Evolutionary conservation across 2,888 invertebrate species (phyloP), one percentile per base, ranked within the genome.

Genomic region (Dasysyrphus albostriatus): DNA sequence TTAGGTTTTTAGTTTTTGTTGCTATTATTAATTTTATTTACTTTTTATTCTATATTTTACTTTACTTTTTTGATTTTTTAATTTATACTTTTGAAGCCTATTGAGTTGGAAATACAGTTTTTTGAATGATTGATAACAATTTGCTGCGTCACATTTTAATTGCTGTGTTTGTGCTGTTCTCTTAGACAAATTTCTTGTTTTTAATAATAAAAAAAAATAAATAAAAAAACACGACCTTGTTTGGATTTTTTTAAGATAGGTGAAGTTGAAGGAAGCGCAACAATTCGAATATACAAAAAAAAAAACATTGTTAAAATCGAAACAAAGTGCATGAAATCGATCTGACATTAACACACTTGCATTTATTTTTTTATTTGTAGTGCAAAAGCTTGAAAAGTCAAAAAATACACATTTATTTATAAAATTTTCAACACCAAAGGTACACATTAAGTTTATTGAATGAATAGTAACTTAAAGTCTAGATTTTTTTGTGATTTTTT

Each of bases 101-200:
- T 81, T 76, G n/a, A 32, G 56, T 67, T 84, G 16, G 42, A 61
- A 61, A 76, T 69, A 69, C 73, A 63, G 42, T 73, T 85, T 69
- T 81, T 81, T 77, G 81, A 67, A 85, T 85, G 84, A 73, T 76
- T 75, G 51, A 75, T 67, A 34, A 73, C 39, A 44, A 81, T 69
- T 61, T 85, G 84, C 73, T 69, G 56, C 69, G 56, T 77, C 85
- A 85, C 73, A 34, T 80, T 58, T 83, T 75, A 80, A 85, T 47
- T 81, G 81, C 76, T 80, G 77, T 85, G 81, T 77, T 58, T 39
- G 69, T 81, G 85, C 85, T 81, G 44, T 77, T 79, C 59, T 73
- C 54, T 74, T 75, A 76, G 69, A 81, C 49, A 29, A 47, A 49
- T 47, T 83, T 76, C 19, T 63, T 58, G n/a, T 56, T 56, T 75